Percentiles rank a stretch among this genome's conserved stretches.
phyloP scores from a whole-genome alignment of 2,113 vertebrate genomes.

The Calidris pygmaea region DNA sequence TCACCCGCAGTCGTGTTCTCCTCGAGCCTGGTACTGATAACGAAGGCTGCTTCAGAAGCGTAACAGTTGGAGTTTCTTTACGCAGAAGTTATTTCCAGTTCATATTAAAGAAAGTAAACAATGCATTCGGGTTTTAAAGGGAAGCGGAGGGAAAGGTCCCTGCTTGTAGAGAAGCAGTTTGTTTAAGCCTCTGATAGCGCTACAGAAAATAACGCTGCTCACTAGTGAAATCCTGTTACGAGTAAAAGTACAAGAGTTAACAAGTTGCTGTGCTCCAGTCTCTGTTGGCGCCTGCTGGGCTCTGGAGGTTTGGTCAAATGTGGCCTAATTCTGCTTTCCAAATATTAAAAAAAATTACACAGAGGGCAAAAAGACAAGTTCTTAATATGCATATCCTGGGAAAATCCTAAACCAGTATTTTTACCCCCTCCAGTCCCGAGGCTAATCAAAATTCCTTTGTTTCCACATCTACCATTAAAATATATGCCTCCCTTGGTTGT shows the following conservation, averaged over 20 bases:
- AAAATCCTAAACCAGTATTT: slow-evolving; percentile 62
- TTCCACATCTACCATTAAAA: slow-evolving; percentile 54
- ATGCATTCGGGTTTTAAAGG: background rate
- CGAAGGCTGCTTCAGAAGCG: slow-evolving; percentile 18
- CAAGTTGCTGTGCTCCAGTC: background rate
- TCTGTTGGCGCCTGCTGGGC: slow-evolving; percentile 15
- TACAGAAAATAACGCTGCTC: background rate
- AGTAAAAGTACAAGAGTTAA: slow-evolving; percentile 46
- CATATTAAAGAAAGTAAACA: slow-evolving; percentile 32
- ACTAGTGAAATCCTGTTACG: slow-evolving; percentile 4
- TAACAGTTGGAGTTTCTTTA: slow-evolving; percentile 47
- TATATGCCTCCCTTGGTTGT: slow-evolving; percentile 39
- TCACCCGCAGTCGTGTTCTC: background rate
- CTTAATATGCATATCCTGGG: slow-evolving; percentile 58
- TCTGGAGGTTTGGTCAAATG: slow-evolving; percentile 62
- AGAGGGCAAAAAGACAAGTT: slow-evolving; percentile 65
- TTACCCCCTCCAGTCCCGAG: slow-evolving; percentile 42
- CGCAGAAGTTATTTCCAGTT: slow-evolving; percentile 34
- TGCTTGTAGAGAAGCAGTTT: slow-evolving; percentile 10
- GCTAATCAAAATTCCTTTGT: slow-evolving; percentile 65
- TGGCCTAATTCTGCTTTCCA: slow-evolving; percentile 63
- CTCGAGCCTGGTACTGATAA: slow-evolving; percentile 4
- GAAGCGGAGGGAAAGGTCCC: background rate
- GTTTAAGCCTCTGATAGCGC: background rate
- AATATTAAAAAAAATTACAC: slow-evolving; percentile 51